Conservation (phyloP, 64 coral and sea anemone species). For the Hydrozoanthus tunicans region DNA sequence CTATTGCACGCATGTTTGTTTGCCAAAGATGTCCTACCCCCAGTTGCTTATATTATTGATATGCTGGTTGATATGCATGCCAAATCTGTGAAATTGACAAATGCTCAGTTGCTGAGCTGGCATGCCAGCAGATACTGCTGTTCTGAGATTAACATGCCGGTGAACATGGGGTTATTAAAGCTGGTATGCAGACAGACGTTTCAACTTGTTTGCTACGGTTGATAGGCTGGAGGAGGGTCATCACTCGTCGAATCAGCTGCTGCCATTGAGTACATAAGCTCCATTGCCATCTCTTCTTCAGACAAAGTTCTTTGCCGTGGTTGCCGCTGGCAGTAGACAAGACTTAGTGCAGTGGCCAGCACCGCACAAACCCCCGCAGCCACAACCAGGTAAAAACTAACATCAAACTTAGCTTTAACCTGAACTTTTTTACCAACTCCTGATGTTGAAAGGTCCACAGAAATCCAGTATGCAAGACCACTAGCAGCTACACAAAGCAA, state of each 20-base stretch:
- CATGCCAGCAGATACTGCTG: no score
- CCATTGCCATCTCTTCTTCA: slow-evolving; percentile 86
- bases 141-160: no score
- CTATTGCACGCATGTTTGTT: no score
- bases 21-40: no score
- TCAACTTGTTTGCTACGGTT: slow-evolving; percentile 43
- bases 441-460: slow-evolving; percentile 50
- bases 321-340: slow-evolving; percentile 78
- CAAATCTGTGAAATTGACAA: no score
- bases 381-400: slow-evolving; percentile 90
- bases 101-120: no score
- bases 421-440: background rate
- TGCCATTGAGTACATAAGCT: slow-evolving; percentile 96
- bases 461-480: slow-evolving; percentile 76
- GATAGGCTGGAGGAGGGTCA: slow-evolving; percentile 88
- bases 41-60: no score
- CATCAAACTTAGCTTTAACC: slow-evolving; percentile 76
- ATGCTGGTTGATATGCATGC: no score
- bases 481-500: slow-evolving; percentile 77
- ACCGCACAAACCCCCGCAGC: slow-evolving; percentile 85
- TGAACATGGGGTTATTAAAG: background rate
- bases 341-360: slow-evolving; percentile 84
- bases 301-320: slow-evolving; percentile 61
- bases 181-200: no score
- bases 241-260: slow-evolving; percentile 75